phyloP scores from a whole-genome alignment of 2,888 invertebrate genomes.

The Campopleginae sp. region DNA sequence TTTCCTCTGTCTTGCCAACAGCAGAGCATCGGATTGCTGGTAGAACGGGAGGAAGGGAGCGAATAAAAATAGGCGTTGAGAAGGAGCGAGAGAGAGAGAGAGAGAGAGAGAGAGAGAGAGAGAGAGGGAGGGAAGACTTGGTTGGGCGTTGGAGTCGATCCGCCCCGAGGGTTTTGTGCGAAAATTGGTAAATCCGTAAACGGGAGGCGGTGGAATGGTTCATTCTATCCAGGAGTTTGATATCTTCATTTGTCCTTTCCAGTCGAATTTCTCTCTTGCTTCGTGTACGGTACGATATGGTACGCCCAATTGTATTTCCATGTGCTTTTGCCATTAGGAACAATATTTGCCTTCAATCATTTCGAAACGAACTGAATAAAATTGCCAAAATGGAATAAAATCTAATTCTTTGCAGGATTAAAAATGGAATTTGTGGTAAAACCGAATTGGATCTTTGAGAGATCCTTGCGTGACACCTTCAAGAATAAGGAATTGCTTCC shows the following conservation, averaged over 20 bases:
- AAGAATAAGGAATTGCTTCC: slow-evolving; percentile 33
- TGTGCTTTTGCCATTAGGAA: slow-evolving; percentile 20
- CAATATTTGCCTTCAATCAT: slow-evolving; percentile 21
- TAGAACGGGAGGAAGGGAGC: slow-evolving; percentile 23
- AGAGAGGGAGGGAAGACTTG: not conserved
- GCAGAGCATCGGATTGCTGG: slow-evolving; percentile 33
- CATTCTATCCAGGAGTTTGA: slow-evolving; percentile 13
- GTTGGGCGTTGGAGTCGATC: slow-evolving; percentile 52
- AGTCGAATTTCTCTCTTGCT: not conserved
- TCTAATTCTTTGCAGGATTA: slow-evolving; percentile 16
- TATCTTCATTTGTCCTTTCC: slow-evolving; percentile 22
- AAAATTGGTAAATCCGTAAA: slow-evolving; percentile 63
- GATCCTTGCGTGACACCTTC: slow-evolving; percentile 56
- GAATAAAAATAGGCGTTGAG: not conserved
- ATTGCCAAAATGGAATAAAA: not conserved
- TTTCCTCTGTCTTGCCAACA: slow-evolving; percentile 38
- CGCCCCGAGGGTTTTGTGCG: slow-evolving; percentile 44
- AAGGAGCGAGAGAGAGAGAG: not conserved
- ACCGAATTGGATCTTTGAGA: slow-evolving; percentile 30
- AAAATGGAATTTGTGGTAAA: slow-evolving; percentile 36
- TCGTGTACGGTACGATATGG: slow-evolving; percentile 27
- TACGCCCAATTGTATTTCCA: slow-evolving; percentile 25
- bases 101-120: not conserved
- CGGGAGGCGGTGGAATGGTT: slow-evolving; percentile 29
- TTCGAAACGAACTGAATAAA: not conserved